These are phyloP conservation scores for Limnephilus lunatus DNA, from an alignment of 2,888 invertebrate genomes.

Conservation along the genomic window DNA sequence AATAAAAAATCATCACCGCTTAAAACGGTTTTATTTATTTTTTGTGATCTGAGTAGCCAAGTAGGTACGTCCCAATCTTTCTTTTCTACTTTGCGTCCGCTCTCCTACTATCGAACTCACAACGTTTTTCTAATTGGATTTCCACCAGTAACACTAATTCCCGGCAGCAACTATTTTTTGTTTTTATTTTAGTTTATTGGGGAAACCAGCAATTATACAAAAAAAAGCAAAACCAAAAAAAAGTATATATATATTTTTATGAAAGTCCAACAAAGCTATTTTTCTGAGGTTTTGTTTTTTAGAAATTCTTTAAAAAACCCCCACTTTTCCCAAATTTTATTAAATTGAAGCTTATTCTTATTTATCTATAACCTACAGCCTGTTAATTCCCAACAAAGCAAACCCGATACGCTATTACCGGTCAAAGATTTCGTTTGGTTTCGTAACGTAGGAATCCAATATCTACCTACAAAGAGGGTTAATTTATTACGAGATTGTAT, in stretches of 20 bases:
- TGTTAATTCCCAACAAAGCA: background rate
- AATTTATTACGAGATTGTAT: background rate
- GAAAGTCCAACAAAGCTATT: background rate
- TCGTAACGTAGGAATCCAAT: background rate
- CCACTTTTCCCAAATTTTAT: background rate
- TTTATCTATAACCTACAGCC: background rate
- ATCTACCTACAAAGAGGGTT: background rate
- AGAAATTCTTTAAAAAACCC: background rate
- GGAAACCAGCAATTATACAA: too few species aligned
- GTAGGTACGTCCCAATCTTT: background rate
- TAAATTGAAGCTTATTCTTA: background rate
- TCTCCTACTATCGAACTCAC: background rate
- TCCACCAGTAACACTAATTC: background rate
- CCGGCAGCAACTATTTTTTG: background rate
- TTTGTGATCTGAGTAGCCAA: too few species aligned
- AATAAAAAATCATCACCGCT: background rate
- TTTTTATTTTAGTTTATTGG: too few species aligned
- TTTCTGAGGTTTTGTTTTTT: background rate
- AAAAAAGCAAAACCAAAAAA: too few species aligned
- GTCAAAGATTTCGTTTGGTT: background rate
- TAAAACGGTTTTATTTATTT: background rate
- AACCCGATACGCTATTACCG: background rate
- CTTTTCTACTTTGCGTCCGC: background rate
- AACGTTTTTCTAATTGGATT: background rate
- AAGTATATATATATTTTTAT: too few species aligned